Base-by-base conservation (phyloP, 2,113 vertebrate genomes). In the Ptilonorhynchus violaceus region DNA sequence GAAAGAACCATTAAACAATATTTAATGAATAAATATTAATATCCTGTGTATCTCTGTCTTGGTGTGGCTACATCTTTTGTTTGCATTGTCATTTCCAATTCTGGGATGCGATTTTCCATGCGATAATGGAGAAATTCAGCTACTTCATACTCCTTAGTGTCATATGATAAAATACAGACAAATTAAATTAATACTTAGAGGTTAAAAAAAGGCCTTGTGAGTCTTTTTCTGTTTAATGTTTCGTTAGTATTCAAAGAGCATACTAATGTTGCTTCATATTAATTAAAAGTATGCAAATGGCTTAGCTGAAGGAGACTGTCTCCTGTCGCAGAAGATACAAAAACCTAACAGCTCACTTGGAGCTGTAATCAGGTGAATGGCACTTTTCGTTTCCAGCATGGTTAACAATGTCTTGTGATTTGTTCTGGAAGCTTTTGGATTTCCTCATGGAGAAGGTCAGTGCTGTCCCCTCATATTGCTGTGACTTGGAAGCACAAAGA, bases 281-380 rank as follows among this genome's bases (percentile, higher is more conserved):
- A 93, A 93, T 93, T 95, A 92, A 88, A 87, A 84, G 63, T 89
- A 84, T 91, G 94, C 73, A 92, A 92, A 95, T 87, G 0, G 5
- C 7, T 62, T 67, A 86, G 68, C 64, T 90, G 73, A 92, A 95
- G 72, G 76, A 95, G 56, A 37, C 41, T 53, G 30, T 66, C 47
- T 96, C 2, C 69, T 56, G 28, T 60, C 41, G 27, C 7, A 35
- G 52, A 89, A 91, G 60, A 67, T 59, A 7, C 42, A 70, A 79
- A 80, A 76, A 24, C 1, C 5, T 33, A 63, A 31, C 27, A 73
- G 19, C 68, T 88, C 39, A 6, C 42, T 85, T 95, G 75, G 49
- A 58, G 42, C 46, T 86, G 33, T 56, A 75, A 93, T 93, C 55
- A 84, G 63, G 24, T 88, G 42, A 58, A 86, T 74, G 39, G 25